Conservation (phyloP, 2,797 vertebrate species). For the Myotis myotis region DNA sequence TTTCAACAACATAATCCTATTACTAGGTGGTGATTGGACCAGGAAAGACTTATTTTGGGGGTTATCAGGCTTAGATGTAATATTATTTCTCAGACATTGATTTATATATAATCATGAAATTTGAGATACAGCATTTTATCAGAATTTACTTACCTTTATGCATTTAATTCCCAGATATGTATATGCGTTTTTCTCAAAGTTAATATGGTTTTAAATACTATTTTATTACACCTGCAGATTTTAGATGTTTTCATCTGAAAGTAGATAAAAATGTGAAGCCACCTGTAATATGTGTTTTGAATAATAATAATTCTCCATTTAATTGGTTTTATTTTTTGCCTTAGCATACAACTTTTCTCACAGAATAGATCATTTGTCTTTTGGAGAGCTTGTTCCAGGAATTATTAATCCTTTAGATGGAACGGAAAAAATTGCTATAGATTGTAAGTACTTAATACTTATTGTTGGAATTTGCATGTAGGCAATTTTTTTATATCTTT, state of each 20-base stretch:
- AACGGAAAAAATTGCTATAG: conserved; percentile 94
- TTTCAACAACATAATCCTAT: neutral
- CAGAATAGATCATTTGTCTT: conserved; percentile 97
- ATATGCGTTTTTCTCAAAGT: conserved; percentile 17
- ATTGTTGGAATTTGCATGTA: neutral
- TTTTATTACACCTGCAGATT: conserved; percentile 22
- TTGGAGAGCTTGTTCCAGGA: conserved; percentile 95
- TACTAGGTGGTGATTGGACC: neutral
- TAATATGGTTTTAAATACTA: neutral
- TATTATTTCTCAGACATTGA: neutral
- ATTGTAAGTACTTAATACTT: conserved; percentile 86
- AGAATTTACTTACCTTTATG: neutral
- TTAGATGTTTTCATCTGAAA: conserved; percentile 44
- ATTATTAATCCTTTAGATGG: conserved; percentile 97
- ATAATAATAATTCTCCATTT: conserved; percentile 15
- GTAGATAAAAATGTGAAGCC: conserved; percentile 6
- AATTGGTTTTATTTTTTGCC: conserved; percentile 64
- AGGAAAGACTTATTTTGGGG: neutral
- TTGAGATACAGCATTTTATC: neutral
- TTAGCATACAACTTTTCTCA: conserved; percentile 98
- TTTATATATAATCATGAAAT: conserved; percentile 19
- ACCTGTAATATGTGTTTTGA: conserved; percentile 22
- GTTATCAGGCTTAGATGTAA: neutral
- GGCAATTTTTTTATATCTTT: conserved; percentile 1
- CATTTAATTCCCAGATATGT: neutral